These are phyloP conservation scores for Platygyra sinensis DNA, from an alignment of 64 coral and sea anemone species.

Conservation along the genomic window DNA sequence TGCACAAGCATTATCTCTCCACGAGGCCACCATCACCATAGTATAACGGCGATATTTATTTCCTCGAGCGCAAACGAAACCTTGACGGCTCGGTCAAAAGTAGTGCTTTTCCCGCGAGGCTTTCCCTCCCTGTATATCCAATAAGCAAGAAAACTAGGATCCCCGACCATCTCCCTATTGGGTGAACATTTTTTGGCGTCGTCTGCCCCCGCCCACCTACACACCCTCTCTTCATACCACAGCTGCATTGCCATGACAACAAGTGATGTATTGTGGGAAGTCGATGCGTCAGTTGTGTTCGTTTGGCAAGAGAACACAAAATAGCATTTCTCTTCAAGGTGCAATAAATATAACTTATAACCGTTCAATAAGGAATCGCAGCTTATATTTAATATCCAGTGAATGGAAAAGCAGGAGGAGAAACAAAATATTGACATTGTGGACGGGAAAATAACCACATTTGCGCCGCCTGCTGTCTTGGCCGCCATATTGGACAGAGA, in stretches of 20 bases:
- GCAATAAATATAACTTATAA: no score
- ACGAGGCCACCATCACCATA: no score
- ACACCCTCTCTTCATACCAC: background rate
- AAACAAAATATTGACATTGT: background rate
- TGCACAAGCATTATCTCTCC: no score
- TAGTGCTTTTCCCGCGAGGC: no score
- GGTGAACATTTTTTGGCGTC: no score
- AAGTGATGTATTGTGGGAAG: slow-evolving; percentile 4
- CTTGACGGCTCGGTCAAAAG: no score
- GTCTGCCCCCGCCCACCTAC: background rate
- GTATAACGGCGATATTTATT: no score
- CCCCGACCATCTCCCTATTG: no score
- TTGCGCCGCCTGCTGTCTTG: slow-evolving; percentile 76
- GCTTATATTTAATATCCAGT: background rate
- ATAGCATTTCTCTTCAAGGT: background rate
- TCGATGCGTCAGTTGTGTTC: background rate
- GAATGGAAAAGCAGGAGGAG: slow-evolving; percentile 32
- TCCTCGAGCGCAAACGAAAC: no score
- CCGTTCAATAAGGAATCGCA: background rate
- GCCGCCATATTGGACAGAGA: slow-evolving; percentile 85
- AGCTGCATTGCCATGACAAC: background rate
- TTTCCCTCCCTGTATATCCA: no score
- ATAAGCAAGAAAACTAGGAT: no score
- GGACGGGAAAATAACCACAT: slow-evolving; percentile 68
- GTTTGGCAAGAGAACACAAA: background rate